Conservation (phyloP, 2,797 vertebrate species). For the Anomalospiza imberbis region DNA sequence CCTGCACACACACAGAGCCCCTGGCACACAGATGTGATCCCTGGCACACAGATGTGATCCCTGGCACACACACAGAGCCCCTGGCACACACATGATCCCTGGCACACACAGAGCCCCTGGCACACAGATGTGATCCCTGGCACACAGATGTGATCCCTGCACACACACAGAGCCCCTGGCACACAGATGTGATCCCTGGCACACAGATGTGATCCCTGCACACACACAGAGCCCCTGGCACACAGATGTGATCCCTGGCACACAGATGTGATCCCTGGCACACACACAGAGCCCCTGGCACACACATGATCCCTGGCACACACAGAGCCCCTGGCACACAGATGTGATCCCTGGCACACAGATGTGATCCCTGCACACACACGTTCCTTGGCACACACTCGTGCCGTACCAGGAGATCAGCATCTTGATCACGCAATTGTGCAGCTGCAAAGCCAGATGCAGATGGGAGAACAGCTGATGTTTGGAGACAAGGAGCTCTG, state of each 20-base stretch:
- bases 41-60: too few species aligned
- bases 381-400: background rate
- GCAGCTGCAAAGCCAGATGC: background rate
- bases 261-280: too few species aligned
- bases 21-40: too few species aligned
- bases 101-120: too few species aligned
- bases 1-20: too few species aligned
- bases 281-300: too few species aligned
- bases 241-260: background rate
- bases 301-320: background rate
- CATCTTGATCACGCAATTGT: accelerated
- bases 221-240: background rate
- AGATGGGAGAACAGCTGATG: background rate
- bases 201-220: background rate
- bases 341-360: too few species aligned
- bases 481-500: background rate
- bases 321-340: background rate
- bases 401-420: accelerated
- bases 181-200: background rate
- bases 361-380: background rate
- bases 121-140: too few species aligned
- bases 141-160: background rate
- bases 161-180: background rate
- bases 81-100: too few species aligned
- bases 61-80: too few species aligned